Conservation (phyloP, 2,797 vertebrate genomes). For the Sebastolobus alascanus region DNA sequence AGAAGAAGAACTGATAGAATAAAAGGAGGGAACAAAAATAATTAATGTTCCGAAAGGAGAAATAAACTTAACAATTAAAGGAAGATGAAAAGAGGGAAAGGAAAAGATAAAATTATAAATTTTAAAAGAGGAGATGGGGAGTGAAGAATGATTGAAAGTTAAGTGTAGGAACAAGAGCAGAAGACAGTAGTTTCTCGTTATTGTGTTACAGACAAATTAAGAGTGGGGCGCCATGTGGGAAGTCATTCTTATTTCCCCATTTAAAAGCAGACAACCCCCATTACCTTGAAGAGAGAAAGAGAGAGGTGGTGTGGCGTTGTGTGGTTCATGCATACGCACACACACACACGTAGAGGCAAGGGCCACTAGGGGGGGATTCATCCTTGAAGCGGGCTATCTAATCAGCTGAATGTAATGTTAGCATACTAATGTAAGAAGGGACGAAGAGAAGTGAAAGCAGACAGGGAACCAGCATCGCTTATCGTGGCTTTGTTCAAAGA, state of each 20-base stretch:
- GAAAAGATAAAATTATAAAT: constrained; percentile 6
- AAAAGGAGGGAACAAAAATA: background rate
- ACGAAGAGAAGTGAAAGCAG: constrained; percentile 53
- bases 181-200: constrained; percentile 26
- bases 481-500: constrained; percentile 76
- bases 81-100: background rate
- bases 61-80: background rate
- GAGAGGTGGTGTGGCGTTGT: constrained; percentile 30
- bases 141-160: constrained; percentile 9
- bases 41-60: background rate
- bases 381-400: constrained; percentile 83
- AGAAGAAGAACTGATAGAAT: background rate
- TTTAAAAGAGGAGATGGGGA: background rate
- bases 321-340: constrained; percentile 6
- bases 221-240: constrained; percentile 31
- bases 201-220: constrained; percentile 53
- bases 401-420: constrained; percentile 80
- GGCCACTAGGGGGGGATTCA: constrained; percentile 75
- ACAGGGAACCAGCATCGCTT: constrained; percentile 64
- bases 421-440: constrained; percentile 80
- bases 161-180: background rate
- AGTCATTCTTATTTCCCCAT: constrained; percentile 70
- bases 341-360: constrained; percentile 23
- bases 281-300: constrained; percentile 64
- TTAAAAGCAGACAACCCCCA: constrained; percentile 67